Base-by-base conservation (phyloP, 2,888 invertebrate genomes). In the Thelaira solivaga region DNA sequence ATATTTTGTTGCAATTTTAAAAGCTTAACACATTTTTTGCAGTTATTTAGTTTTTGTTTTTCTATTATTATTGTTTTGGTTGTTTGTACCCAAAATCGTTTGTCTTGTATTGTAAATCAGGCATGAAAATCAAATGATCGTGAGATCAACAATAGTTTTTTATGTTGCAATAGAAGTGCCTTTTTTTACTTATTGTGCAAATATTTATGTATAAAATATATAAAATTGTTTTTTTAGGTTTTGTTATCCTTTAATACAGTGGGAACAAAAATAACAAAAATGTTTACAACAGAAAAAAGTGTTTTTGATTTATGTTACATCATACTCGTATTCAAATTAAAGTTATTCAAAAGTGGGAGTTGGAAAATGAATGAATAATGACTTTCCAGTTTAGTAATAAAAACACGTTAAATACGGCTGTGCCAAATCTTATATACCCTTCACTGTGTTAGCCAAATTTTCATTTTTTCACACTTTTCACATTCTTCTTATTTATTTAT, bases 51-150 rank as follows among this genome's bases (percentile, higher is more conserved):
- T 36, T 26, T 49, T 20, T 53, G 29, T 69, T 26, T 34, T 55
- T 2, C 34, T 53, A 6, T 24, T 57, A 7, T 34, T 47, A 24
- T 36, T 13, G 11, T 39, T 49, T 22, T 29, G 39, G 8, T 22
- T 41, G 26, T 55, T 67, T 43, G 31, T 61, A 57, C 26, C 24
- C 39, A n/a, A 68, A 74, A 78, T 65, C 39, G 59, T 71, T 78
- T 74, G 53, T 65, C 71, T 74, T 41, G 74, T 71, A 24, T 74
- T 74, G 74, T 61, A 71, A 78, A 78, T 78, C 78, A 74, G 78
- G 74, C 78, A 78, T 78, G 78, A 71, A 74, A 74, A 78, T 74
- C 78, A 74, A 78, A 74, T 65, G 74, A 78, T 78, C 78, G 78
- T 78, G 78, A 78, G 74, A 78, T 78, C 65, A 53, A 47, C 31